Percentiles rank a stretch among this genome's conserved stretches.
These are phyloP conservation scores for Sipha maydis DNA, from an alignment of 2,888 invertebrate genomes.

Conservation along the genomic window DNA sequence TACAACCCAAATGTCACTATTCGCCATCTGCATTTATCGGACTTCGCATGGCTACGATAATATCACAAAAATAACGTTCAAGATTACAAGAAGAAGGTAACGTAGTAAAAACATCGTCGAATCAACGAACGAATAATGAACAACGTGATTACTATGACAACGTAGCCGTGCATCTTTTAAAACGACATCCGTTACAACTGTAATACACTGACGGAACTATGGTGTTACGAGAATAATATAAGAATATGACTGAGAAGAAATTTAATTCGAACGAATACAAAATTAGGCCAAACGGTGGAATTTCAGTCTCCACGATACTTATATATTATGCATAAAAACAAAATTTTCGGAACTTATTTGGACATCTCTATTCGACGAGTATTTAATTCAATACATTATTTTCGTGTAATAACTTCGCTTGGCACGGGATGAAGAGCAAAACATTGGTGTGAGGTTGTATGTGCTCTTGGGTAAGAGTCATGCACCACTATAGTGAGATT, in stretches of 20 bases:
- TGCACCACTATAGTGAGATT: neutral
- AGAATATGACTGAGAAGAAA: neutral
- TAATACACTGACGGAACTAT: neutral
- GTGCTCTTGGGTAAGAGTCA: neutral
- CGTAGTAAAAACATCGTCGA: neutral
- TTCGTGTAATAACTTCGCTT: neutral
- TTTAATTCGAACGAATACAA: neutral
- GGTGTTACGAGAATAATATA: neutral
- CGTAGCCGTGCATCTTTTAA: neutral
- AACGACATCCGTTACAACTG: neutral
- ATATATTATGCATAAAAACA: neutral
- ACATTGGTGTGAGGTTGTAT: neutral
- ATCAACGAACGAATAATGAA: neutral
- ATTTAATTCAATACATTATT: slow-evolving; percentile 16
- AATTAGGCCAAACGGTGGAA: neutral
- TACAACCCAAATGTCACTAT: too few species aligned
- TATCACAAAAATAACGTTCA: too few species aligned
- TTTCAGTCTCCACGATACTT: neutral
- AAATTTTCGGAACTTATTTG: neutral
- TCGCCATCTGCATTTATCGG: too few species aligned
- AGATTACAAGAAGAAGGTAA: too few species aligned
- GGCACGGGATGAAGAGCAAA: neutral
- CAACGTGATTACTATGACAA: neutral
- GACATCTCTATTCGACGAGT: neutral
- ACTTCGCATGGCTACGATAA: too few species aligned